Evolutionary conservation across 2,113 vertebrate genomes (phyloP).

Genomic region (Cercopithecus mona): DNA sequence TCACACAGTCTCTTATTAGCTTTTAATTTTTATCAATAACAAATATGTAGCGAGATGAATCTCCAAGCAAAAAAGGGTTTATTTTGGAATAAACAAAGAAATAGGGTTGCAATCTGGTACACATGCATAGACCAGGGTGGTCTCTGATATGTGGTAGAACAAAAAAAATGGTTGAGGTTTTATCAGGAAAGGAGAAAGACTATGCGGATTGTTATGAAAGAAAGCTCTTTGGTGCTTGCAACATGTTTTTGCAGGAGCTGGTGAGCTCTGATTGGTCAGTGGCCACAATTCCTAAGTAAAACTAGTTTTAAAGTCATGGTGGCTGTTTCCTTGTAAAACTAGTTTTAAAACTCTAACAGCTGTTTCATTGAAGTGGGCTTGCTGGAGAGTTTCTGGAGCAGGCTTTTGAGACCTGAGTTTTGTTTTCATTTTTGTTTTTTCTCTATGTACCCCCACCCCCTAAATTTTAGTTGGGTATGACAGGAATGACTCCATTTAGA

Average conservation of each 20-base stretch:
- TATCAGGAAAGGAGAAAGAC: background rate
- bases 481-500: background rate
- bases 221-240: background rate
- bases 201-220: background rate
- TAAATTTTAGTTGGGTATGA: background rate
- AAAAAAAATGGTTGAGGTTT: background rate
- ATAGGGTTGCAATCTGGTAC: background rate
- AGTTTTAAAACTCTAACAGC: background rate
- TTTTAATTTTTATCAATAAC: background rate
- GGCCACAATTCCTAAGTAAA: background rate
- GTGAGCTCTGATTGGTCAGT: background rate
- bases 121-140: too few relatives aligned
- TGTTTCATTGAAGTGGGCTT: background rate
- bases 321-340: background rate
- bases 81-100: background rate
- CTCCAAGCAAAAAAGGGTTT: background rate
- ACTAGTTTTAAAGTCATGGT: background rate
- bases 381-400: background rate
- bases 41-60: background rate
- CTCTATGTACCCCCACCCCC: fast-evolving
- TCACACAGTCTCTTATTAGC: background rate
- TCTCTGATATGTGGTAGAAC: too few relatives aligned
- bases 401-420: background rate
- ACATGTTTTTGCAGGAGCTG: background rate
- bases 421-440: background rate